These are phyloP conservation scores for Leptopterna dolabrata DNA, from an alignment of 2,888 invertebrate species.

Conservation along the genomic window DNA sequence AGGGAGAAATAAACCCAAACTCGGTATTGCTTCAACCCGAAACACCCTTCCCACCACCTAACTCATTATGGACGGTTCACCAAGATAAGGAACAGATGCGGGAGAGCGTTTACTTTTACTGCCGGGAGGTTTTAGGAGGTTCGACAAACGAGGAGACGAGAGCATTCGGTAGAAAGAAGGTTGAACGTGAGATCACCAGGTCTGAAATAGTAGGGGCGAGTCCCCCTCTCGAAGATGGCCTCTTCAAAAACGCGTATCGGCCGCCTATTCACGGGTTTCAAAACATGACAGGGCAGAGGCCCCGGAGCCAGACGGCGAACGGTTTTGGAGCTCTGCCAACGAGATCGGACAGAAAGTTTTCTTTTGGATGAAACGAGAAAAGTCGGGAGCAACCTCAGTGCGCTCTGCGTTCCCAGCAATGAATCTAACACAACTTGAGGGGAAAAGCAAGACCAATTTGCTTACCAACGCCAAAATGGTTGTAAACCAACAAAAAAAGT, in stretches of 20 bases:
- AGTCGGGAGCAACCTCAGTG: too few relatives aligned
- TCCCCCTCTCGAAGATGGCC: background rate
- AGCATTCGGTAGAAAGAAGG: background rate
- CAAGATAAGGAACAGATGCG: background rate
- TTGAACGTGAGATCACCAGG: background rate
- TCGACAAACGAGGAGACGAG: background rate
- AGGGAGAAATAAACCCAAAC: too few relatives aligned
- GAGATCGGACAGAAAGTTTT: background rate
- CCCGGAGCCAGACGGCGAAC: background rate
- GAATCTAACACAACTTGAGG: too few relatives aligned
- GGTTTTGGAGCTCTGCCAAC: background rate
- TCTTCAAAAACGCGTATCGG: conserved; percentile 3
- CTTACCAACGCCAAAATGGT: too few relatives aligned
- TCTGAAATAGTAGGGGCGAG: conserved; percentile 7
- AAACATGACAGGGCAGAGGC: conserved; percentile 5
- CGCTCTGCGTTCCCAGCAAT: too few relatives aligned
- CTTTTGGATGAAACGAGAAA: background rate
- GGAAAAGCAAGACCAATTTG: too few relatives aligned
- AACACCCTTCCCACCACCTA: background rate
- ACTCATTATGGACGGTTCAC: background rate
- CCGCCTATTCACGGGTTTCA: conserved; percentile 3
- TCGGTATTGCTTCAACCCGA: too few relatives aligned
- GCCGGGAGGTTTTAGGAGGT: background rate
- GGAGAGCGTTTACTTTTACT: background rate
- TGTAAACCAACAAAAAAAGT: too few relatives aligned